Percentiles rank a stretch among this genome's conserved stretches.
phyloP scores from a whole-genome alignment of 2,888 invertebrate genomes.

The Xanthia icteritia region DNA sequence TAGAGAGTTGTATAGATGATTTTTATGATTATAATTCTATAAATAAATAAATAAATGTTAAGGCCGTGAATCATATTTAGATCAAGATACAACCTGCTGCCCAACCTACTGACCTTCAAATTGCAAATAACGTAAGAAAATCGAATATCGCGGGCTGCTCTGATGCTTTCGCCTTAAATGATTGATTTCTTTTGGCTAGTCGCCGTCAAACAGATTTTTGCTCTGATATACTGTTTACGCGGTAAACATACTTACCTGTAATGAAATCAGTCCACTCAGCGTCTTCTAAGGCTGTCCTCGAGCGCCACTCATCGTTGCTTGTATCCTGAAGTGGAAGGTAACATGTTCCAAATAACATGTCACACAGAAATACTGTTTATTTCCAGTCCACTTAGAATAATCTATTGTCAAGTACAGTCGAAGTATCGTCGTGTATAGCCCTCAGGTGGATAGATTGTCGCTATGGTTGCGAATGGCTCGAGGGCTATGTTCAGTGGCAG shows the following conservation, averaged over 20 bases:
- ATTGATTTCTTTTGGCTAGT: not conserved
- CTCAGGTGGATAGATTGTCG: constrained; percentile 53
- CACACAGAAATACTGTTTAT: constrained; percentile 46
- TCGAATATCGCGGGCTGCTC: too few species aligned
- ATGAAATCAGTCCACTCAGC: constrained; percentile 15
- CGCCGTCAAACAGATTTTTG: not conserved
- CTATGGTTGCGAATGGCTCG: constrained; percentile 51
- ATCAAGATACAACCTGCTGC: too few species aligned
- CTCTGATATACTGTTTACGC: not conserved
- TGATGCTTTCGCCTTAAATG: too few species aligned
- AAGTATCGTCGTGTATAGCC: constrained; percentile 20
- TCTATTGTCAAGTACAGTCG: constrained; percentile 35
- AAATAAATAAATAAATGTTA: too few species aligned
- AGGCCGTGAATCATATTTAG: too few species aligned
- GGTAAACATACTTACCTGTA: not conserved
- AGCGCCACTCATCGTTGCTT: not conserved
- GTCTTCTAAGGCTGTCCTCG: not conserved
- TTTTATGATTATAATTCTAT: too few species aligned
- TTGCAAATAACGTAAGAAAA: too few species aligned
- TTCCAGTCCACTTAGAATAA: constrained; percentile 38
- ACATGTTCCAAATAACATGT: constrained; percentile 17
- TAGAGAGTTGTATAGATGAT: too few species aligned
- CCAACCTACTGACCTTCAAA: too few species aligned
- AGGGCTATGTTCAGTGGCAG: constrained; percentile 28
- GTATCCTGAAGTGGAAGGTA: constrained; percentile 4